These are phyloP conservation scores for Chionis minor DNA, from an alignment of 2,113 vertebrate genomes.

Conservation along the genomic window DNA sequence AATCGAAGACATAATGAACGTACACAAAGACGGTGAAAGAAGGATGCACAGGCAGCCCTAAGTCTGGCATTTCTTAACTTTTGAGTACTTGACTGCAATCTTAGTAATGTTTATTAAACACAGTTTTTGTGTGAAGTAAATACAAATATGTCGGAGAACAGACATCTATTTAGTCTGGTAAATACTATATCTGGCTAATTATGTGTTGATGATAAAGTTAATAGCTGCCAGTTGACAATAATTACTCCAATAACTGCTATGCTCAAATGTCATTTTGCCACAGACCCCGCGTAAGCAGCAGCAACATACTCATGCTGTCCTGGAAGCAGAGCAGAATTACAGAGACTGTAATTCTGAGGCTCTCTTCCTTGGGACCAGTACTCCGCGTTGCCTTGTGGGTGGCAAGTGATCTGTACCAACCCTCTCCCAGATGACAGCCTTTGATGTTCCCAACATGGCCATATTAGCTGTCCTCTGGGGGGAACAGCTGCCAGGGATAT, in stretches of 20 bases:
- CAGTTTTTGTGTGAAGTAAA: constrained; percentile 42
- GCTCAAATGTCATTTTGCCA: constrained; percentile 17
- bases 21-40: neutral
- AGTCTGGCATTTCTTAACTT: neutral
- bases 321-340: neutral
- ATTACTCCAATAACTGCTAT: constrained; percentile 33
- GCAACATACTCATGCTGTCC: neutral
- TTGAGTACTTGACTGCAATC: neutral
- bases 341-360: neutral
- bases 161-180: constrained; percentile 49
- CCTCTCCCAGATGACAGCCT: constrained; percentile 7
- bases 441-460: constrained; percentile 9
- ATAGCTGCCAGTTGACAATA: constrained; percentile 56
- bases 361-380: neutral
- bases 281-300: constrained; percentile 14
- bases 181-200: constrained; percentile 46
- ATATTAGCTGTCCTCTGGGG: neutral
- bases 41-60: neutral
- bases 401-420: constrained; percentile 44
- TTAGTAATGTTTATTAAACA: constrained; percentile 4
- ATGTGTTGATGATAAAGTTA: constrained; percentile 57
- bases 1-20: neutral
- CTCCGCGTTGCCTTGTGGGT: constrained; percentile 10
- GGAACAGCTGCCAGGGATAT: neutral
- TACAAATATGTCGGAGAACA: constrained; percentile 44